Percentiles rank a stretch among this genome's conserved stretches.
phyloP scores from a whole-genome alignment of 2,888 invertebrate species.

The Hirtodrosophila alboralis region DNA sequence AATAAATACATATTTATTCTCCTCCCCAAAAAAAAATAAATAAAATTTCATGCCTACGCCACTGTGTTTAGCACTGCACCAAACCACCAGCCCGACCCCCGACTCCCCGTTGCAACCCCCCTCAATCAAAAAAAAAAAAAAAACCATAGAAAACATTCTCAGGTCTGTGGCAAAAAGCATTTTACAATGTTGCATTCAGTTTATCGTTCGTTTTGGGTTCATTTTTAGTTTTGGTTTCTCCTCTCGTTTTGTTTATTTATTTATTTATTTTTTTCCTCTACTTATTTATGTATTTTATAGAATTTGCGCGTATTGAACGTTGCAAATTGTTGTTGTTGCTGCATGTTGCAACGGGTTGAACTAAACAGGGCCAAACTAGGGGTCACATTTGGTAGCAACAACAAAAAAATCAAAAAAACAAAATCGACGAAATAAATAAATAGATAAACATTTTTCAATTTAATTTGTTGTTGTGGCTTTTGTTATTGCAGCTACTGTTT shows the following conservation, averaged over 20 bases:
- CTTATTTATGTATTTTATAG: slow-evolving; percentile 53
- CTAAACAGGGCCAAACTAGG: slow-evolving; percentile 30
- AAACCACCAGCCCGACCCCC: slow-evolving; percentile 3
- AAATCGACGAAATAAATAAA: too few relatives aligned
- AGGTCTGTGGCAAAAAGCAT: slow-evolving; percentile 33
- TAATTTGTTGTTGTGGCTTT: slow-evolving; percentile 60
- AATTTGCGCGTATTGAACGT: slow-evolving; percentile 66
- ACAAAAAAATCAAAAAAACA: slow-evolving; percentile 22
- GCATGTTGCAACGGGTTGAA: slow-evolving; percentile 69
- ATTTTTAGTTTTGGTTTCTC: slow-evolving; percentile 9
- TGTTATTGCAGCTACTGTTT: too few relatives aligned
- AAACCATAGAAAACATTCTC: slow-evolving; percentile 21
- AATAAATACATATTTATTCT: too few relatives aligned
- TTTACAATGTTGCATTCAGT: slow-evolving; percentile 39
- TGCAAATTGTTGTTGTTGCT: slow-evolving; percentile 30
- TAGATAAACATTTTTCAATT: slow-evolving; percentile 57
- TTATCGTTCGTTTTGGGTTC: slow-evolving; percentile 22
- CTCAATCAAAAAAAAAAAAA: slow-evolving; percentile 2
- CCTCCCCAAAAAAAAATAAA: too few relatives aligned
- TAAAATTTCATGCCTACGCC: too few relatives aligned
- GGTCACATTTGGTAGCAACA: slow-evolving; percentile 43
- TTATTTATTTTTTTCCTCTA: slow-evolving; percentile 24
- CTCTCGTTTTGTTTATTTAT: slow-evolving; percentile 15
- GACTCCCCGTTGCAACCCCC: neutral
- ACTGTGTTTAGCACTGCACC: slow-evolving; percentile 4